These are phyloP conservation scores for Thyatira batis DNA, from an alignment of 2,888 invertebrate genomes.

Conservation along the genomic window DNA sequence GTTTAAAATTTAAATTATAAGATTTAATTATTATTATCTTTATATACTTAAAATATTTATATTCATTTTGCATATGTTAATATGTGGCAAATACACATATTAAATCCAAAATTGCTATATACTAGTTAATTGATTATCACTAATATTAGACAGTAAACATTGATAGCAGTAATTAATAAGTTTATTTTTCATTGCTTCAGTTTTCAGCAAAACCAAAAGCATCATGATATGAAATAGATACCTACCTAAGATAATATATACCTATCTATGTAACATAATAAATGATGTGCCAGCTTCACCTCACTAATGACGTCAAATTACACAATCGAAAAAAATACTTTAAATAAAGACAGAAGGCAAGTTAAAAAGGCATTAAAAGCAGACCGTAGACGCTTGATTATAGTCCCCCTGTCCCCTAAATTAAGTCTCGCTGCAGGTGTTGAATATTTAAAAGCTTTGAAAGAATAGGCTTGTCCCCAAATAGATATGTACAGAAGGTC, in stretches of 20 bases:
- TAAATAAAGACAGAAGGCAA: conserved; percentile 26
- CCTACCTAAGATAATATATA: neutral
- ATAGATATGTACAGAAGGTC: neutral
- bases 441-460: conserved; percentile 55
- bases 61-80: too few relatives aligned
- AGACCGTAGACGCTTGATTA: conserved; percentile 52
- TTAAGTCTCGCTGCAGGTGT: conserved; percentile 56
- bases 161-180: too few relatives aligned
- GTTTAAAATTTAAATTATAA: conserved; percentile 22
- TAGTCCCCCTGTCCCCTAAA: conserved; percentile 43
- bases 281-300: neutral
- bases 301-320: conserved; percentile 1
- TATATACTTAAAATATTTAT: too few relatives aligned
- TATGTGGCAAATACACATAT: too few relatives aligned
- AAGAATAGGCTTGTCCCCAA: conserved; percentile 24
- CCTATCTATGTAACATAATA: neutral
- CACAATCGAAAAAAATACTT: conserved; percentile 33
- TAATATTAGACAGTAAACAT: too few relatives aligned
- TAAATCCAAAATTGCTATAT: too few relatives aligned
- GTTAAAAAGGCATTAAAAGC: conserved; percentile 58
- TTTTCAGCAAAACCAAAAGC: too few relatives aligned
- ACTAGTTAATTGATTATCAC: too few relatives aligned
- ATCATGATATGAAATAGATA: too few relatives aligned
- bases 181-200: too few relatives aligned
- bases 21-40: too few relatives aligned